phyloP scores from a whole-genome alignment of 2,888 invertebrate genomes.

The Xestia sexstrigata region DNA sequence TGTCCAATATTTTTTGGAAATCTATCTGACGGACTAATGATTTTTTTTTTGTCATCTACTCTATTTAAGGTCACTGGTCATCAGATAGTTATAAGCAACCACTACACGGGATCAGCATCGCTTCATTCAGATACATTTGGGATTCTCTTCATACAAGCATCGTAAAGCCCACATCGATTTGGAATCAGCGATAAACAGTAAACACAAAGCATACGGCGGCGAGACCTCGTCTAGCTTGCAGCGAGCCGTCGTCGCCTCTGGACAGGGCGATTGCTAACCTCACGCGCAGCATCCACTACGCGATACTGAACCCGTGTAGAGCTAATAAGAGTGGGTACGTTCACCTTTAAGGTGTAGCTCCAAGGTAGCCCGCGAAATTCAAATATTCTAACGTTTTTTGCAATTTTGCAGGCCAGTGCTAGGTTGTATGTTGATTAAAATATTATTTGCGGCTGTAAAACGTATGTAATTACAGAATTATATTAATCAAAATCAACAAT shows the following conservation, averaged over 20 bases:
- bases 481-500: no score
- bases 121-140: neutral
- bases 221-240: neutral
- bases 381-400: no score
- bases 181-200: neutral
- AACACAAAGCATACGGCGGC: neutral
- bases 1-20: no score
- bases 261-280: neutral
- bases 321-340: neutral
- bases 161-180: neutral
- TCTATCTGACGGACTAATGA: no score
- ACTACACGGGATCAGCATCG: neutral
- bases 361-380: no score
- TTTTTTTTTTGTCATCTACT: no score
- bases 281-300: neutral
- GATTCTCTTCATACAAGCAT: neutral
- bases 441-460: no score
- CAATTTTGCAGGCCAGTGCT: no score
- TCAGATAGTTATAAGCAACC: no score
- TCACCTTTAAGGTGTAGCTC: neutral
- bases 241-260: no score
- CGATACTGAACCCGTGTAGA: neutral
- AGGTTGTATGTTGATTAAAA: no score
- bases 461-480: no score
- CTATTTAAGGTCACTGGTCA: neutral